Evolutionary conservation across 2,888 invertebrate genomes (phyloP), one percentile per base, ranked within the genome.

Genomic region (Aphodius granarius): DNA sequence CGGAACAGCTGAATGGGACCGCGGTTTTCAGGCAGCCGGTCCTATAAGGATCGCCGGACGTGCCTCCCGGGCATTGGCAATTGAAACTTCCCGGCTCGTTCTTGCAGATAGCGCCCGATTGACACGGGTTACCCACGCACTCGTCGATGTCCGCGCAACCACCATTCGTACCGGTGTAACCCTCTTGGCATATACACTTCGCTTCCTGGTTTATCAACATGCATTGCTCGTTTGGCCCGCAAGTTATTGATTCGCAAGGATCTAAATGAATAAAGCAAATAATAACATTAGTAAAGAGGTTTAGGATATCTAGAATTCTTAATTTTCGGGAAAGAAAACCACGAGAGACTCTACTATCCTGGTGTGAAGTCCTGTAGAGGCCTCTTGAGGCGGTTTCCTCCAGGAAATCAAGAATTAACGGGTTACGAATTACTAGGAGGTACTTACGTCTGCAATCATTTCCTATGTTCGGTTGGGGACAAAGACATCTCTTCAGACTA

Each of bases 131-230:
- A 71, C 90, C 90, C 0, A 90, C 89, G 84, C 98, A 98, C 88
- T 97, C 97, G 85, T 98, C 93, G 77, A 97, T 92, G 86, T 97
- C 98, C 83, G 92, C 91, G 85, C 97, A 97, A 15, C 95, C 95
- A 76, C 90, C 90, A 74, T 88, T 87, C 9, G 91, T 89, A 15
- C 95, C 95, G 0, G 94, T 93, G 85, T 92, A 97, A 3, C 97
- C 97, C 77, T 90, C 91, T 76, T 91, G 91, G 84, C 97, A 97
- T 63, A 95, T 90, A 84, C 97, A 97, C 83, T 94, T 94, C 0
- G 96, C 95, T 81, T 91, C 90, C 83, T 94, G 94, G 83, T 94
- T 94, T 74, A 94, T 91, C 73, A 97, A 87, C 91, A 96, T 94
- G 86, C 97, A 97, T 84, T 96, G 94, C 5, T 96, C 94, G 86